phyloP scores from a whole-genome alignment of 2,797 vertebrate species.

The Galaxias olidus region DNA sequence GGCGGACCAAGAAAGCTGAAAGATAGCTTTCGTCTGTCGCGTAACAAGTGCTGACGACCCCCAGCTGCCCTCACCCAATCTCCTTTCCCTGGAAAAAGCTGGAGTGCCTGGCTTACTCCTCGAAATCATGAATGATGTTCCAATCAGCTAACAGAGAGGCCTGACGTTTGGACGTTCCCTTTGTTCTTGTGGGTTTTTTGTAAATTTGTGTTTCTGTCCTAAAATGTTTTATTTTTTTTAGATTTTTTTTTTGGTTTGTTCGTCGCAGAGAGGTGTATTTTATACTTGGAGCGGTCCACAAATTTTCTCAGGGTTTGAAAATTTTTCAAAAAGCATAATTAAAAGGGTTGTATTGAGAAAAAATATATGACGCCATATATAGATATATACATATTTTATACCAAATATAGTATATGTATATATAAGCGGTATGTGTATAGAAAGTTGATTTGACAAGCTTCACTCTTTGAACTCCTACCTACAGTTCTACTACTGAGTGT shows the following conservation, averaged over 20 bases:
- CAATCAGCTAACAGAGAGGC: constrained; percentile 57
- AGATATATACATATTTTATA: constrained; percentile 58
- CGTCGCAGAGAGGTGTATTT: constrained; percentile 68
- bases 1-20: constrained; percentile 45
- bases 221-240: constrained; percentile 36
- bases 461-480: constrained; percentile 62
- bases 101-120: constrained; percentile 35
- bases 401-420: constrained; percentile 47
- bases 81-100: constrained; percentile 27
- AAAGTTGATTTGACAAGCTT: constrained; percentile 64
- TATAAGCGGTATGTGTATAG: constrained; percentile 48
- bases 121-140: constrained; percentile 28
- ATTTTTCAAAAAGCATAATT: constrained; percentile 43
- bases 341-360: constrained; percentile 58
- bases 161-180: constrained; percentile 46
- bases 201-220: constrained; percentile 49
- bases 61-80: constrained; percentile 28
- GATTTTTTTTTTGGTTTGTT: constrained; percentile 23
- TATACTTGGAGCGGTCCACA: constrained; percentile 69
- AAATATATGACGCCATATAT: constrained; percentile 48
- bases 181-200: constrained; percentile 56
- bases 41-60: constrained; percentile 57
- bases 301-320: constrained; percentile 76
- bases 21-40: background rate
- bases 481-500: constrained; percentile 67